phyloP scores from a whole-genome alignment of 2,113 vertebrate genomes.

The Rhinolophus sinicus region DNA sequence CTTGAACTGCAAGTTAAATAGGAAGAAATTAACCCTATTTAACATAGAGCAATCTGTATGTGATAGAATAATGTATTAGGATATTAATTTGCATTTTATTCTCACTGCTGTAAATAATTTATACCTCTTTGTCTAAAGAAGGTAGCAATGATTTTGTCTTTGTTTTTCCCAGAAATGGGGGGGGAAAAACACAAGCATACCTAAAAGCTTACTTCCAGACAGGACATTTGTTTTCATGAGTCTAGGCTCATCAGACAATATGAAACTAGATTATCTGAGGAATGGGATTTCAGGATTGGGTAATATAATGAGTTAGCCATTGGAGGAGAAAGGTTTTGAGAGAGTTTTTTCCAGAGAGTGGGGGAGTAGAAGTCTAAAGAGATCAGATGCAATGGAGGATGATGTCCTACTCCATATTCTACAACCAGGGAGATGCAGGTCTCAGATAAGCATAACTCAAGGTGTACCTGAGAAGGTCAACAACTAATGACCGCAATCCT shows the following conservation, averaged over 20 bases:
- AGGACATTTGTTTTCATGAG: neutral
- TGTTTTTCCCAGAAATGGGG: neutral
- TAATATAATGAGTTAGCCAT: neutral
- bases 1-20: constrained; percentile 8
- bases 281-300: neutral
- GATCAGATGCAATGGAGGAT: neutral
- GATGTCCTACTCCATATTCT: neutral
- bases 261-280: neutral
- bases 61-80: neutral
- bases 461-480: neutral
- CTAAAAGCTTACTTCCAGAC: neutral
- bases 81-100: constrained; percentile 32
- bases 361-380: neutral
- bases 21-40: neutral
- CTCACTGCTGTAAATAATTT: constrained; percentile 11
- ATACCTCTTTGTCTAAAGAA: constrained; percentile 15
- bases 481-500: neutral
- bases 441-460: neutral
- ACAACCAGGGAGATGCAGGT: neutral
- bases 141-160: neutral
- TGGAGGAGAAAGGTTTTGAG: neutral
- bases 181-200: neutral
- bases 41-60: neutral
- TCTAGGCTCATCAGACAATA: neutral
- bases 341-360: neutral